phyloP scores from a whole-genome alignment of 2,797 vertebrate species.

The Crotalus adamanteus region DNA sequence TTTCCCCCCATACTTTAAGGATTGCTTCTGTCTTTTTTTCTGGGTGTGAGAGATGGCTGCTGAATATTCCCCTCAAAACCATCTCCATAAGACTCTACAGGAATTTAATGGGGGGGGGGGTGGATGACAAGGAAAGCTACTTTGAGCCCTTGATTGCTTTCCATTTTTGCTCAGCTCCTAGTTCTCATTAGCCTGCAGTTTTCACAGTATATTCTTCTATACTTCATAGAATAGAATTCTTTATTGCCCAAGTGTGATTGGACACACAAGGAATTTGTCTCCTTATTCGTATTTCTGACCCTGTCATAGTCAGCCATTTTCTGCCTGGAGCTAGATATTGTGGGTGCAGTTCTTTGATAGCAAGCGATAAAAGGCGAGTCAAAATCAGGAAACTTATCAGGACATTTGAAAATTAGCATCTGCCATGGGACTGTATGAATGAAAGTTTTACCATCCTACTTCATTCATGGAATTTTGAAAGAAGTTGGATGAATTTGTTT shows the following conservation, averaged over 20 bases:
- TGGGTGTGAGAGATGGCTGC: not conserved
- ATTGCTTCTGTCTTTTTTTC: not conserved
- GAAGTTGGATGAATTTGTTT: not conserved
- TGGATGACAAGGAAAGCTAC: not conserved
- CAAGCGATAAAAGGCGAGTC: fast-evolving
- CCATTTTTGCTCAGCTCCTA: slow-evolving; percentile 28
- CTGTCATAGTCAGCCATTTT: slow-evolving; percentile 35
- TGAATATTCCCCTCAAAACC: not conserved
- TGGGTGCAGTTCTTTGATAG: not conserved
- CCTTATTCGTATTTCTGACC: not conserved
- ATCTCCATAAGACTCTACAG: not conserved
- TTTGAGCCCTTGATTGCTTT: slow-evolving; percentile 17
- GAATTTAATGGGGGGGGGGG: slow-evolving; percentile 5
- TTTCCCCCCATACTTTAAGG: not conserved
- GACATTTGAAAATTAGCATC: not conserved
- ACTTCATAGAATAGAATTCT: slow-evolving; percentile 25
- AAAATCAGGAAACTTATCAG: not conserved
- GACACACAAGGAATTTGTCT: not conserved
- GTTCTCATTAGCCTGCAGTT: slow-evolving; percentile 5
- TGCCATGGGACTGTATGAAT: not conserved
- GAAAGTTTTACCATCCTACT: not conserved
- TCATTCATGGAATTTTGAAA: not conserved
- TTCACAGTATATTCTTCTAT: slow-evolving; percentile 44
- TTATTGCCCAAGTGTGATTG: not conserved
- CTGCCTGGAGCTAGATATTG: slow-evolving; percentile 11